These are phyloP conservation scores for Apostichopus californicus DNA, from an alignment of 35 echinoderm and acorn worm genomes.

Conservation along the genomic window DNA sequence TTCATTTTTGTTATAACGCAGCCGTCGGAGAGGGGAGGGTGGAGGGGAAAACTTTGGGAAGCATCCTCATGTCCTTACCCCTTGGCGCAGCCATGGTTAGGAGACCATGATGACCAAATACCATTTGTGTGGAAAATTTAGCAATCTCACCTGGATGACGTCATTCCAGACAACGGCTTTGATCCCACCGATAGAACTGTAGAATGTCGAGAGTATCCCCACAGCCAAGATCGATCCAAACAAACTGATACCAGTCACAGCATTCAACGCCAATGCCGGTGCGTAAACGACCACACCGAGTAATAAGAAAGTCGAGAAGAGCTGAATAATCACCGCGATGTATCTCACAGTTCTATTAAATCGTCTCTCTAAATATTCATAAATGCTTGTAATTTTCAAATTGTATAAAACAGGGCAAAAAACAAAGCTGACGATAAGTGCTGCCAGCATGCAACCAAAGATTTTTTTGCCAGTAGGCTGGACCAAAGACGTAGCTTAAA, in stretches of 20 bases:
- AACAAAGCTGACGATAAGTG: neutral
- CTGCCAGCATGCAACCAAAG: neutral
- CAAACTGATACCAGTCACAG: conserved; percentile 50
- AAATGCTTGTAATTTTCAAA: conserved; percentile 38
- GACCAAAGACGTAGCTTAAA: neutral
- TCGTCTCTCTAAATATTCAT: conserved; percentile 38
- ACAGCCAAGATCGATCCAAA: conserved; percentile 12
- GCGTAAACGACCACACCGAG: conserved; percentile 48
- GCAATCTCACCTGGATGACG: conserved; percentile 35
- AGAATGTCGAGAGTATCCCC: conserved; percentile 45
- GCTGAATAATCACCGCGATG: neutral
- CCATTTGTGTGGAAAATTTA: neutral
- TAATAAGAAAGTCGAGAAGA: neutral
- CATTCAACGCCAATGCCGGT: conserved; percentile 42
- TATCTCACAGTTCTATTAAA: conserved; percentile 21
- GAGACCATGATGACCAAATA: no score
- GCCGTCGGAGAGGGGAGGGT: neutral
- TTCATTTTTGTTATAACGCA: no score
- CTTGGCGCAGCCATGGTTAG: no score
- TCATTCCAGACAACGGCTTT: conserved; percentile 56
- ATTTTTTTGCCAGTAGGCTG: neutral
- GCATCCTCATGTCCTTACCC: no score
- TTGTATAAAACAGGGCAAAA: conserved; percentile 42
- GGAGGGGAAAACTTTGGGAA: no score
- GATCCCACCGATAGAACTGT: conserved; percentile 39